These are phyloP conservation scores for Silurus aristotelis DNA, from an alignment of 2,797 vertebrate genomes.

Conservation along the genomic window DNA sequence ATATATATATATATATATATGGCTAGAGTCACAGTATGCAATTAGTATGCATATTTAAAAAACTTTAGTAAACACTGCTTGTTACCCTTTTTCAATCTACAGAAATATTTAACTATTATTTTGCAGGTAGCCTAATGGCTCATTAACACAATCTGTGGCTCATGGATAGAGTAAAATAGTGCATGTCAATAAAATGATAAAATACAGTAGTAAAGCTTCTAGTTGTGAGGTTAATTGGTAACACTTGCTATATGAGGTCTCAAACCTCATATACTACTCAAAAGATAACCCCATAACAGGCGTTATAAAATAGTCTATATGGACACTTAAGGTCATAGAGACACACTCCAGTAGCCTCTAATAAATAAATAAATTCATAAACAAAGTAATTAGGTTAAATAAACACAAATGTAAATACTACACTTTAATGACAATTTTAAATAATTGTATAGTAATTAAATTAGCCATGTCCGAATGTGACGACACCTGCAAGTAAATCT, in stretches of 20 bases:
- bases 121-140: constrained; percentile 36
- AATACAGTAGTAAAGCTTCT: constrained; percentile 43
- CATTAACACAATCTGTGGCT: constrained; percentile 45
- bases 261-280: constrained; percentile 34
- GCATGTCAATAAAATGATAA: constrained; percentile 48
- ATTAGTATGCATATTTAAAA: not conserved
- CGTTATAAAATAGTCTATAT: constrained; percentile 45
- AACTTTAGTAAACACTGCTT: not conserved
- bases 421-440: not conserved
- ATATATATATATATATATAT: too few relatives aligned
- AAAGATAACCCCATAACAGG: constrained; percentile 39
- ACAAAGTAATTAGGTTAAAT: constrained; percentile 38
- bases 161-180: constrained; percentile 49
- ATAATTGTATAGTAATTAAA: not conserved
- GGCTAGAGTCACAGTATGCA: not conserved
- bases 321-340: constrained; percentile 31
- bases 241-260: constrained; percentile 42
- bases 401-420: constrained; percentile 18
- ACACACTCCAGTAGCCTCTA: constrained; percentile 44
- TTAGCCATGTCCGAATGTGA: not conserved
- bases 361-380: constrained; percentile 52
- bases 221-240: constrained; percentile 50
- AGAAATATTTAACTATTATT: constrained; percentile 37
- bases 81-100: constrained; percentile 7
- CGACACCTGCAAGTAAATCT: not conserved